Conservation (phyloP, 2,888 invertebrate genomes). For the Corythucha ciliata region DNA sequence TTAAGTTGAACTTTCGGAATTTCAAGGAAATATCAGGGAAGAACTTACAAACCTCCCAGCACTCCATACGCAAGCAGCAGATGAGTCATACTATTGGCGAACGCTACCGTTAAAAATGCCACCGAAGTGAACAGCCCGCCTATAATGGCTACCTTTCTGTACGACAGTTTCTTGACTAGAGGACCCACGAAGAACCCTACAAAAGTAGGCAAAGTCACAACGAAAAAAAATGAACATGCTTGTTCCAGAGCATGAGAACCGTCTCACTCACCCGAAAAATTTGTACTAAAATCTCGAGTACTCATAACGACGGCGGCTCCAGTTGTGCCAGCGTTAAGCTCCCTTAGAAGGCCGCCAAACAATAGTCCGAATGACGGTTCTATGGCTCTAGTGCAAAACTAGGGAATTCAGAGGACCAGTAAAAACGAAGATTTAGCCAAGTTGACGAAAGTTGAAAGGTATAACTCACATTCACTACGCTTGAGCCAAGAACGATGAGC, state of each 20-base stretch:
- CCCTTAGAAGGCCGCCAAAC: conserved; percentile 54
- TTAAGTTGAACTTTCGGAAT: too few relatives aligned
- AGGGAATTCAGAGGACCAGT: too few relatives aligned
- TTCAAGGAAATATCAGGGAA: not conserved
- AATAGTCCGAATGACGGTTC: conserved; percentile 68
- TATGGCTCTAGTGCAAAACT: conserved; percentile 69
- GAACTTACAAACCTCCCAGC: conserved; percentile 43
- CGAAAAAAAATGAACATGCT: not conserved
- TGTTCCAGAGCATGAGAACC: not conserved
- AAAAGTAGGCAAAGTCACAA: too few relatives aligned
- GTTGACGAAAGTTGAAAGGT: too few relatives aligned
- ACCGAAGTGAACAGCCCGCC: conserved; percentile 47
- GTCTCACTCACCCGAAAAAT: conserved; percentile 45
- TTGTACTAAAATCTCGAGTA: conserved; percentile 54
- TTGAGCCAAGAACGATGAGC: conserved; percentile 75
- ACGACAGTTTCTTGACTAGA: conserved; percentile 50
- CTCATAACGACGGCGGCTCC: conserved; percentile 60
- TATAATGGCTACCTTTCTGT: conserved; percentile 47
- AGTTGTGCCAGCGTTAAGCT: conserved; percentile 54
- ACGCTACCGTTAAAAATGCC: conserved; percentile 48
- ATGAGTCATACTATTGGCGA: conserved; percentile 46
- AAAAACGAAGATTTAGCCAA: too few relatives aligned
- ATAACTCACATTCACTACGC: conserved; percentile 77
- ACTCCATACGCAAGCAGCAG: conserved; percentile 50
- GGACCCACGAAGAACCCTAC: conserved; percentile 60